Base-by-base conservation (phyloP, 2,113 vertebrate genomes). In the Tamias sibiricus region DNA sequence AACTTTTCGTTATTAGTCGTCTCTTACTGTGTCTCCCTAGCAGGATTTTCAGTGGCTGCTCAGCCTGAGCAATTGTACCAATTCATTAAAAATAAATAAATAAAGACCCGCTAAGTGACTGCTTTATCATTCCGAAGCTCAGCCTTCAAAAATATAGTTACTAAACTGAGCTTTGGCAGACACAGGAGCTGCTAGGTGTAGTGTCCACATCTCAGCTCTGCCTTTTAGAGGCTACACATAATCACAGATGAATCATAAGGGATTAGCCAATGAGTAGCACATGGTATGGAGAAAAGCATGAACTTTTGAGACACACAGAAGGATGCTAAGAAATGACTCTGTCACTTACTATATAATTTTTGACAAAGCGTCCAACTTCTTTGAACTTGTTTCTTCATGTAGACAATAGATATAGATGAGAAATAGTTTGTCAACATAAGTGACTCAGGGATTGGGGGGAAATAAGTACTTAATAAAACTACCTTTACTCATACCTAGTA, bases 51-150 rank as follows among this genome's bases (percentile, higher is more conserved):
- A 64, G 24, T 30, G 22, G 40, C 11, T 75, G 28, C 11, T 87
- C 77, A 89, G 54, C 32, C 54, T 47, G 19, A 92, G 52, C 52
- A 83, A 90, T 72, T 16, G n/a, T 11, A 87, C 37, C 54, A 84
- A 40, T 59, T 96, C 35, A 80, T 89, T 87, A 87, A 71, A 90
- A 90, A 64, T 64, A 80, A 71, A 92, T 71, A 87, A 74, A 71
- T 47, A 26, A 49, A 90, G 13, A 10, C 42, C 32, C 8, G 62
- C 14, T 75, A 74, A 40, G 32, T 54, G 42, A 86, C 28, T 93
- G 42, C 37, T 71, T 80, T 77, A 59, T 86, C 64, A 37, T 35
- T 19, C 26, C 52, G 13, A 89, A 87, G 26, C 40, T 37, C 14
- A 68, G 57, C 22, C 52, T 87, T 32, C 84, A 76, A 37, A 13